Percentiles rank a stretch among this genome's conserved stretches.
phyloP scores from a whole-genome alignment of 2,888 invertebrate genomes.

The Drosophila nigritarsus region DNA sequence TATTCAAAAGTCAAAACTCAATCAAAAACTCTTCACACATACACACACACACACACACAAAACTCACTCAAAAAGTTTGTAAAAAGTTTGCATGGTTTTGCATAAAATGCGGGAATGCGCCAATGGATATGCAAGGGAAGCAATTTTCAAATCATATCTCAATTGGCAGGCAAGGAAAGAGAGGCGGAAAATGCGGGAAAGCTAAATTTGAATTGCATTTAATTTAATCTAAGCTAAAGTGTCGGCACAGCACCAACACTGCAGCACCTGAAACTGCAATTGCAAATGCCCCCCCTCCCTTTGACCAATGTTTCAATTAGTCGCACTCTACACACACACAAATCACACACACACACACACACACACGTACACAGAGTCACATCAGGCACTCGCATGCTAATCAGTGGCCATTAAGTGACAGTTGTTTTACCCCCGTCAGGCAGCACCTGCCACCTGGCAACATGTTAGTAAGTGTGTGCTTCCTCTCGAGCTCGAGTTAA shows the following conservation, averaged over 20 bases:
- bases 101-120: constrained; percentile 1
- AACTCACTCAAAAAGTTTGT: constrained; percentile 33
- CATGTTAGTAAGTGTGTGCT: constrained; percentile 61
- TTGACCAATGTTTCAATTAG: constrained; percentile 65
- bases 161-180: constrained; percentile 11
- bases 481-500: constrained; percentile 30
- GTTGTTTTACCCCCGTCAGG: constrained; percentile 29
- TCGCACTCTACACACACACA: constrained; percentile 14
- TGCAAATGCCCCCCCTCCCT: not conserved
- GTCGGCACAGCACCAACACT: constrained; percentile 31
- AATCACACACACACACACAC: constrained; percentile 15
- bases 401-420: constrained; percentile 67
- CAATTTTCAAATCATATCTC: constrained; percentile 37
- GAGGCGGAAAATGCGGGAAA: constrained; percentile 8
- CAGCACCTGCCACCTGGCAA: constrained; percentile 56
- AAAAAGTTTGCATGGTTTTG: constrained; percentile 50
- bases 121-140: constrained; percentile 24
- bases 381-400: constrained; percentile 59
- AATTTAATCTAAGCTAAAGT: constrained; percentile 42
- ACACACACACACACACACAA: constrained; percentile 20
- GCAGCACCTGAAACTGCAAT: constrained; percentile 5
- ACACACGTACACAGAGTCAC: constrained; percentile 1
- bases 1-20: constrained; percentile 55
- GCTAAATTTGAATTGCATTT: constrained; percentile 39
- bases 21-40: constrained; percentile 69